Evolutionary conservation across 2,113 vertebrate species (phyloP), one percentile per base, ranked within the genome.

Genomic region (Serilophus lunatus): DNA sequence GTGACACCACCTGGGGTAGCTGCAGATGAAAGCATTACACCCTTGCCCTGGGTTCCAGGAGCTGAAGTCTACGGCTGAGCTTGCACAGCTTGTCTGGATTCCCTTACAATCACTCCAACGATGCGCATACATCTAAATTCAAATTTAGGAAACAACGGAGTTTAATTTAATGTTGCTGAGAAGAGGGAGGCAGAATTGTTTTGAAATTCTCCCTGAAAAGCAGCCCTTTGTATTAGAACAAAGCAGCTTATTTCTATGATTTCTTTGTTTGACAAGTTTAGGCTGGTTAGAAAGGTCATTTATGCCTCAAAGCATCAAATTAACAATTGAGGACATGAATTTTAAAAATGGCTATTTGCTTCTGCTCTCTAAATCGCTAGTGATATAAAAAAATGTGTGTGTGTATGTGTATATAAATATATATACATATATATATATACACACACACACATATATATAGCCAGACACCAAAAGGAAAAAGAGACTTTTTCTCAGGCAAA

Each of bases 221-320:
- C 93, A 96, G 93, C 57, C 95, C 95, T 94, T 94, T 97, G 69
- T 97, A 97, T 95, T 88, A 97, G 90, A 98, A 98, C 93, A 97
- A 98, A 97, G 93, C 86, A 97, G 95, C 94, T 97, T 97, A 90
- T 96, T 98, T 97, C 92, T 96, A 95, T 96, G 36, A 3, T 95
- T 96, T 88, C 94, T 98, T 98, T 98, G 95, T 98, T 95, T 97
- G 95, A 97, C 96, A 98, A 97, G 97, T 96, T 97, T 97, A 86
- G 83, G 87, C 92, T 96, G 76, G 94, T 95, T 94, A 97, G 94
- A 98, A 98, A 98, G 98, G 97, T 97, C 97, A 97, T 90, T 97
- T 97, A 97, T 96, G 97, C 96, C 97, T 97, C 96, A 97, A 97
- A 98, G 97, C 96, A 97, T 96, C 96, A 97, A 97, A 97, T 98